Evolutionary conservation across 2,888 invertebrate species (phyloP).

Genomic region (Monopis laevigella): DNA sequence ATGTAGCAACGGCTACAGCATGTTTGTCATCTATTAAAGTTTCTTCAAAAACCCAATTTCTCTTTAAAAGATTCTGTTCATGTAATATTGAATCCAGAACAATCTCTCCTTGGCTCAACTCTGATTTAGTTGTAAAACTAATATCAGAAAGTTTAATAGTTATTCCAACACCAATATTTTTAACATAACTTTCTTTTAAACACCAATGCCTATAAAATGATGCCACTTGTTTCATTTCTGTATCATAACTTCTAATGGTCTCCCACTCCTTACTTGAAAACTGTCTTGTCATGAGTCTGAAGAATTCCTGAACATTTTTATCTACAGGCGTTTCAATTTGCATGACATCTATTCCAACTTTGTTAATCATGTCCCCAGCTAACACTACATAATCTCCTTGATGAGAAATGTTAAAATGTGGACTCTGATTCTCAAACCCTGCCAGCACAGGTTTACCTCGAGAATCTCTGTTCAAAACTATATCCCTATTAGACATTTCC

Average conservation of each 20-base stretch:
- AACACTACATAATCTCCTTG: constrained; percentile 88
- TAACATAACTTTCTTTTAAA: constrained; percentile 93
- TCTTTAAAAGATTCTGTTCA: constrained; percentile 63
- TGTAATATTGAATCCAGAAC: constrained; percentile 73
- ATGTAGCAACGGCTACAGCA: constrained; percentile 79
- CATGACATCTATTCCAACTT: constrained; percentile 90
- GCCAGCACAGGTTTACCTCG: constrained; percentile 76
- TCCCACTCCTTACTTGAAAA: constrained; percentile 86
- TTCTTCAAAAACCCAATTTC: constrained; percentile 86
- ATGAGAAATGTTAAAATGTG: constrained; percentile 91
- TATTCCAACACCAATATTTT: constrained; percentile 89
- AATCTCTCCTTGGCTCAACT: constrained; percentile 44
- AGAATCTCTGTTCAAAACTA: constrained; percentile 73
- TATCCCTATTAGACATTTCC: constrained; percentile 70
- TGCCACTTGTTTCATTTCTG: constrained; percentile 72
- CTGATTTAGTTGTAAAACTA: constrained; percentile 75
- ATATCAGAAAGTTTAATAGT: constrained; percentile 79
- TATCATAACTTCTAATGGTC: constrained; percentile 67
- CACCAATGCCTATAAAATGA: constrained; percentile 93
- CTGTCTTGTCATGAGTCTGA: constrained; percentile 86
- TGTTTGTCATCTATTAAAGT: constrained; percentile 78
- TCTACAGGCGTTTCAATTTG: constrained; percentile 79
- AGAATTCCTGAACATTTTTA: constrained; percentile 80
- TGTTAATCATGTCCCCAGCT: constrained; percentile 69
- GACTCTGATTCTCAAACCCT: constrained; percentile 32